Evolutionary conservation across 2,888 invertebrate species (phyloP), one percentile per base, ranked within the genome.

Genomic region (Diachrysia chrysitis): DNA sequence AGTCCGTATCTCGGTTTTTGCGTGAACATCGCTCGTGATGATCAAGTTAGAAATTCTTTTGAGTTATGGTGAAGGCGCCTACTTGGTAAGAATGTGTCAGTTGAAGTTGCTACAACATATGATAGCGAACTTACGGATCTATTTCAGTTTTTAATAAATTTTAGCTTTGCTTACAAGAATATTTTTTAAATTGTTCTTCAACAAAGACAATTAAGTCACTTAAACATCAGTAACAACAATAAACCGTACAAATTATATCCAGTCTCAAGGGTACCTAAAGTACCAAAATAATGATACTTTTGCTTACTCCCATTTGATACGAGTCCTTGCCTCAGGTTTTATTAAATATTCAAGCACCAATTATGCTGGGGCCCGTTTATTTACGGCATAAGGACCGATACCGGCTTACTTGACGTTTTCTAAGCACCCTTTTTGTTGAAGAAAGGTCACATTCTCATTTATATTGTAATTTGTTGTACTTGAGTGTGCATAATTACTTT

Each of bases 311-410:
- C 21, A 51, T 51, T 48, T 51, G 48, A 21, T 21, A 48, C 19
- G 21, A 51, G 12, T 21, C 12, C 37, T 37, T 35, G 0, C 48
- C 12, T 51, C 48, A 51, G 48, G 48, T 51, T 51, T 19, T 51
- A 51, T 51, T 51, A 51, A 51, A 51, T 51, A 51, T 51, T 51
- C 19, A 19, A 51, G 48, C 21, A 51, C 21, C 48, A 51, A 51
- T 51, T 51, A 51, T 51, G 21, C 19, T 21, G 10, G 48, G 21
- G 48, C 3, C 21, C 48, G 48, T 51, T 51, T 51, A 51, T 51
- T 51, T 51, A 51, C 48, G 21, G 14, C 19, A 12, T 19, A 51
- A 19, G 48, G 7, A 17, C 19, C 21, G 48, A 21, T 19, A 51
- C 48, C 48, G 21, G 0, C 42, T 51, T 21, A 51, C 48, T 51